A percentile compares a stretch with the other conserved stretches of the same genome.
These are phyloP conservation scores for Mormyrus iriodes DNA, from an alignment of 2,113 vertebrate species.

Conservation along the genomic window DNA sequence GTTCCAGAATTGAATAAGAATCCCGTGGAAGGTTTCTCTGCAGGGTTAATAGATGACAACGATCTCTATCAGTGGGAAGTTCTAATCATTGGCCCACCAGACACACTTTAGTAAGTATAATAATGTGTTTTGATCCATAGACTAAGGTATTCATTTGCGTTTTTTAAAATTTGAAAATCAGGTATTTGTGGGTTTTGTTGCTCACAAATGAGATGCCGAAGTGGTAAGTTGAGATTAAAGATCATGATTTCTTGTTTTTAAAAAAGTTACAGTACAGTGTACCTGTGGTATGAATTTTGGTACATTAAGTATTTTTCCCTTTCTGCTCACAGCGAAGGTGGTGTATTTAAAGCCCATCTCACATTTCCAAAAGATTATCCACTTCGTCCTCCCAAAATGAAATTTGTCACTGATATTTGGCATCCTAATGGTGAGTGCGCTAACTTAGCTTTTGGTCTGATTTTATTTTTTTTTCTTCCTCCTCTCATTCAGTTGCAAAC, in stretches of 20 bases:
- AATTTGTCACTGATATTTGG: constrained; percentile 99
- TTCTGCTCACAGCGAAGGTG: constrained; percentile 83
- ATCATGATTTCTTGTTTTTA: not conserved
- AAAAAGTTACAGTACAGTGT: not conserved
- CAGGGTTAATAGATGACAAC: constrained; percentile 96
- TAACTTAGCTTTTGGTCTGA: constrained; percentile 6
- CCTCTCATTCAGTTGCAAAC: not conserved
- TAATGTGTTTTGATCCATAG: not conserved
- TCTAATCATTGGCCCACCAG: constrained; percentile 95
- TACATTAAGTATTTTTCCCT: not conserved
- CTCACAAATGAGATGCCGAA: not conserved
- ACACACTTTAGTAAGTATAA: constrained; percentile 93
- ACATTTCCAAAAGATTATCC: constrained; percentile 99
- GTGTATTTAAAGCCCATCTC: constrained; percentile 99
- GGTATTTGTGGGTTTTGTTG: not conserved
- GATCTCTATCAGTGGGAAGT: constrained; percentile 99
- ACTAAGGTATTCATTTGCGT: not conserved
- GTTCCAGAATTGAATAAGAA: constrained; percentile 96
- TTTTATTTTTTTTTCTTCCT: constrained; percentile 18
- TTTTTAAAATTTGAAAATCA: no score
- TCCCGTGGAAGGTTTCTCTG: constrained; percentile 98
- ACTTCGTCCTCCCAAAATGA: constrained; percentile 98
- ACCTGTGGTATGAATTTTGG: not conserved
- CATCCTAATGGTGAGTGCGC: constrained; percentile 88
- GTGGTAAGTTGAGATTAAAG: not conserved